A percentile compares a stretch with the other conserved stretches of the same genome.
Conservation (phyloP, 2,888 invertebrate species). For the Uloborus plumipes region DNA sequence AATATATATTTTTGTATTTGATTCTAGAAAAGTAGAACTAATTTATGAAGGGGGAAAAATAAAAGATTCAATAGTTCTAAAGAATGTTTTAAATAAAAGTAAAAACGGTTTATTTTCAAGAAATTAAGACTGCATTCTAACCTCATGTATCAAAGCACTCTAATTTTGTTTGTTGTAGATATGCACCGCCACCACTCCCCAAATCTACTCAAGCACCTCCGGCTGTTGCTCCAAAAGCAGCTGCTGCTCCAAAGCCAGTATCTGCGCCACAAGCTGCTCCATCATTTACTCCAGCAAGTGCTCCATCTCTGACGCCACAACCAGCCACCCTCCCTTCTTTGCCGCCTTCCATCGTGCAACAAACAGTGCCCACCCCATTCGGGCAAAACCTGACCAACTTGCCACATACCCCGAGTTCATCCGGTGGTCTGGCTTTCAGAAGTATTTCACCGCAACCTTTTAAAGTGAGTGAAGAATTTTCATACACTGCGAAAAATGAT, state of each 20-base stretch:
- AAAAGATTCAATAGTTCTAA: too few species aligned
- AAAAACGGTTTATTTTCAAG: too few species aligned
- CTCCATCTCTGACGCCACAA: slow-evolving; percentile 24
- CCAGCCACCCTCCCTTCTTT: slow-evolving; percentile 11
- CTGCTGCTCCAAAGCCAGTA: slow-evolving; percentile 1
- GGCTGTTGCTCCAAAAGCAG: slow-evolving; percentile 11
- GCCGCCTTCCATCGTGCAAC: slow-evolving; percentile 26
- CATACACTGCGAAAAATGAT: neutral
- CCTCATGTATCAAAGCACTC: too few species aligned
- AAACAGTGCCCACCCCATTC: slow-evolving; percentile 16
- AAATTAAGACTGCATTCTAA: too few species aligned
- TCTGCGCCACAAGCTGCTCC: neutral
- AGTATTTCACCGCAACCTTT: slow-evolving; percentile 58
- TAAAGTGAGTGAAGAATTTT: slow-evolving; percentile 19
- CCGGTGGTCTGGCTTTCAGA: slow-evolving; percentile 41
- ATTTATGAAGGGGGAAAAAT: too few species aligned
- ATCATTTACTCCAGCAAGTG: neutral
- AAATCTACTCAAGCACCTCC: neutral
- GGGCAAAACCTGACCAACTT: slow-evolving; percentile 16
- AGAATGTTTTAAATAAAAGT: too few species aligned
- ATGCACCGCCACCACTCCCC: neutral
- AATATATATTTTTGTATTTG: too few species aligned
- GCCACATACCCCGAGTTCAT: slow-evolving; percentile 49
- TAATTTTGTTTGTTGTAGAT: neutral
- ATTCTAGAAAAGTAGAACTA: too few species aligned